Base-by-base conservation (phyloP, 2,113 vertebrate species). In the Stegastes partitus region DNA sequence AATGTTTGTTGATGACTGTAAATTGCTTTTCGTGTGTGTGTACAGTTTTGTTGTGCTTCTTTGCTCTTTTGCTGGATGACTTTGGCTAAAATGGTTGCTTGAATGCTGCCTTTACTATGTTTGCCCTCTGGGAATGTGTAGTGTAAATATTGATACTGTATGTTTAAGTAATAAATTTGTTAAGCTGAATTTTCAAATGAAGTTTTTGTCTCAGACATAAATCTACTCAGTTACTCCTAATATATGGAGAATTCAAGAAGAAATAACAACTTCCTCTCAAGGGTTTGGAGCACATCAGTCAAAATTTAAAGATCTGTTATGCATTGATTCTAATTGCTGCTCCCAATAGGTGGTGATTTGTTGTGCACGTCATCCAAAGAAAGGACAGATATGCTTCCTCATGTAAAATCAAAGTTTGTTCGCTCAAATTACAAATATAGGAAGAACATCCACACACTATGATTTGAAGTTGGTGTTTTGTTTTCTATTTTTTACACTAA, bases 91-190 rank as follows among this genome's bases (percentile, higher is more conserved):
- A 79, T 57, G 57, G 57, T 74, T 67, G 73, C 71, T 68, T 81
- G 53, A 82, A 68, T 56, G 70, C 71, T 74, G 63, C 68, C 58
- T 73, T 87, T 81, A 7, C 58, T 54, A 19, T 71, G 81, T 68
- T 87, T 74, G 56, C 62, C 28, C 78, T 63, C 31, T 0, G 28
- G 62, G 57, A 75, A 76, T 80, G 42, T 87, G 75, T 78, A 65
- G 54, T 89, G 83, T 91, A 90, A 81, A 90, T 92, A 90, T 76
- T 82, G 80, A 44, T 75, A 59, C 62, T 69, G 42, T 86, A 77
- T 80, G 82, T 90, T 80, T 89, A 81, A 83, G 55, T 85, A 93
- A 93, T 93, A 93, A 93, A 94, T 89, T 90, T 91, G 90, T 84
- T 91, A 78, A 90, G 86, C 81, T 87, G 63, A 87, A 87, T 88